Percentiles rank a stretch among this genome's conserved stretches.
phyloP scores from a whole-genome alignment of 2,888 invertebrate species.

The Beris chalybata region DNA sequence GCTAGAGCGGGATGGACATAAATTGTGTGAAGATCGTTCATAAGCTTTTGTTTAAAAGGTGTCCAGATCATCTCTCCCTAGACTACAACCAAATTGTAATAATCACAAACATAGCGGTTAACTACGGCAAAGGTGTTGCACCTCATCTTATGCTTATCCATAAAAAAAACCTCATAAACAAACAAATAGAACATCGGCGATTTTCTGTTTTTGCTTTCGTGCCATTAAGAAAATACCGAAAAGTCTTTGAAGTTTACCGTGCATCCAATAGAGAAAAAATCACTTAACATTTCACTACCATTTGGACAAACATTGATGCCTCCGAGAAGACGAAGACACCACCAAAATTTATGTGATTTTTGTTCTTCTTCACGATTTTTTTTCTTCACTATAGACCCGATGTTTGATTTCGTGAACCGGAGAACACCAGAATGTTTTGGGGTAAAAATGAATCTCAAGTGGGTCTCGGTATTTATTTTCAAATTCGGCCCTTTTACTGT shows the following conservation, averaged over 20 bases:
- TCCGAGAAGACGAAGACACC: slow-evolving; percentile 18
- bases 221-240: slow-evolving; percentile 14
- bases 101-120: slow-evolving; percentile 13
- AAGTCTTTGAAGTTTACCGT: slow-evolving; percentile 27
- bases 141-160: background rate
- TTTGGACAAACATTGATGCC: slow-evolving; percentile 39
- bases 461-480: slow-evolving; percentile 35
- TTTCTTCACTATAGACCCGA: background rate
- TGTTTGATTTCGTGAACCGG: slow-evolving; percentile 17
- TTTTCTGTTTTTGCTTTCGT: slow-evolving; percentile 6
- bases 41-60: no score
- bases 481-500: slow-evolving; percentile 38
- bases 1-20: no score
- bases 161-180: slow-evolving; percentile 1
- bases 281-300: slow-evolving; percentile 43
- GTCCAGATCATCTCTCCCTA: background rate
- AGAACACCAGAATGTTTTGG: background rate
- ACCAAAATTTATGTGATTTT: slow-evolving; percentile 6
- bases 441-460: slow-evolving; percentile 30
- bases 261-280: slow-evolving; percentile 34
- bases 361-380: background rate
- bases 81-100: background rate
- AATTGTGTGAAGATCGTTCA: no score
- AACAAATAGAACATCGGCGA: slow-evolving; percentile 13
- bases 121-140: slow-evolving; percentile 8